Evolutionary conservation across 2,888 invertebrate genomes (phyloP), one percentile per base, ranked within the genome.

Genomic region (Parascotia fuliginaria): DNA sequence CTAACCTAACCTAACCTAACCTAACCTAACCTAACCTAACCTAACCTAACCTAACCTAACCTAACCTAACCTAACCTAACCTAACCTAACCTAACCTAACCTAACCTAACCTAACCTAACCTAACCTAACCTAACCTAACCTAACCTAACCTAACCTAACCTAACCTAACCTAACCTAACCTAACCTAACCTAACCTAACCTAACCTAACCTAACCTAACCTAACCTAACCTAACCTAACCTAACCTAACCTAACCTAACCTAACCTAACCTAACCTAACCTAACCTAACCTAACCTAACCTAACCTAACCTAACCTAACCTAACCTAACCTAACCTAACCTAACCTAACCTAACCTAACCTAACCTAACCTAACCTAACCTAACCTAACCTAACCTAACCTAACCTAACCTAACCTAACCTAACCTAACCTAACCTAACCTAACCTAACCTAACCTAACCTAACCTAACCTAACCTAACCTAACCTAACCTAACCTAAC

Each of bases 11-110:
- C 55, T 51, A 51, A 55, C 50, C 55, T 52, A 52, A 56, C 51
- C 55, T 50, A 55, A 52, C 53, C 53, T 53, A 57, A 53, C 57
- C 53, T 55, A 52, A 56, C 53, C 57, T 46, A 49, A 53, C 46
- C 57, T 53, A 53, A 50, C 53, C 53, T 57, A 50, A 53, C 53
- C 53, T 49, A 57, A 46, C 55, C 52, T 56, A 48, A 50, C 50
- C 50, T 50, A 50, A 50, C 50, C 50, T 50, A 50, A 50, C 50
- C 50, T 50, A 50, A 50, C 50, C 50, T 50, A 50, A 50, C 50
- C 50, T 50, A 50, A 50, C 50, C 50, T 50, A 50, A 50, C 50
- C 50, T 50, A 50, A 50, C 50, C 50, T 50, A 50, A 50, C 50
- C 50, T 50, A 50, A 50, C 50, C 50, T 50, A 50, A 50, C 50